phyloP scores from a whole-genome alignment of 2,113 vertebrate species.

The Opisthocomus hoazin region DNA sequence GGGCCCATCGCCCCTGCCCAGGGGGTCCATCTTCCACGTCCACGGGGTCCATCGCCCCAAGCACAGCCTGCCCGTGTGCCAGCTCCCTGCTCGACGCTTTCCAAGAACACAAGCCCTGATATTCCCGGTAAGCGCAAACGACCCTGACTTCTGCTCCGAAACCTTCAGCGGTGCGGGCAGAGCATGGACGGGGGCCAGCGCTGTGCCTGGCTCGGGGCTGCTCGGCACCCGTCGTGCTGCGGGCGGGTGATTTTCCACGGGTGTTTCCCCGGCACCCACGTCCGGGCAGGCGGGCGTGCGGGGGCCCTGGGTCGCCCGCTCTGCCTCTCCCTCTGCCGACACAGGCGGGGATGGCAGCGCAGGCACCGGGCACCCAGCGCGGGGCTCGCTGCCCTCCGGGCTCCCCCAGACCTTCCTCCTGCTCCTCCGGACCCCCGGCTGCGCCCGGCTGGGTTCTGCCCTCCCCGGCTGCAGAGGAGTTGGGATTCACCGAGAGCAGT shows the following conservation, averaged over 20 bases:
- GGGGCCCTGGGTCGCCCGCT: neutral
- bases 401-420: neutral
- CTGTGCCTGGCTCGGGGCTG: neutral
- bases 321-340: neutral
- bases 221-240: fast-evolving
- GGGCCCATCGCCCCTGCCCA: neutral
- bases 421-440: neutral
- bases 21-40: neutral
- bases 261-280: neutral
- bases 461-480: neutral
- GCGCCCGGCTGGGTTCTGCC: neutral
- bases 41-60: fast-evolving
- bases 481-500: neutral
- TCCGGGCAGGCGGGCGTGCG: neutral
- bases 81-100: fast-evolving
- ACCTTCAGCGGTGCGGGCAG: fast-evolving
- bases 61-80: fast-evolving
- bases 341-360: neutral
- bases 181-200: fast-evolving
- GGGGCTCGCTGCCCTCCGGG: neutral
- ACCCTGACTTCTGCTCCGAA: neutral
- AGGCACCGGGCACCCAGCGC: neutral
- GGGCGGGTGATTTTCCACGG: neutral
- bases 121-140: neutral
- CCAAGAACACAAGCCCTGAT: neutral